These are phyloP conservation scores for Setophaga petechia DNA, from an alignment of 2,113 vertebrate species.

Conservation along the genomic window DNA sequence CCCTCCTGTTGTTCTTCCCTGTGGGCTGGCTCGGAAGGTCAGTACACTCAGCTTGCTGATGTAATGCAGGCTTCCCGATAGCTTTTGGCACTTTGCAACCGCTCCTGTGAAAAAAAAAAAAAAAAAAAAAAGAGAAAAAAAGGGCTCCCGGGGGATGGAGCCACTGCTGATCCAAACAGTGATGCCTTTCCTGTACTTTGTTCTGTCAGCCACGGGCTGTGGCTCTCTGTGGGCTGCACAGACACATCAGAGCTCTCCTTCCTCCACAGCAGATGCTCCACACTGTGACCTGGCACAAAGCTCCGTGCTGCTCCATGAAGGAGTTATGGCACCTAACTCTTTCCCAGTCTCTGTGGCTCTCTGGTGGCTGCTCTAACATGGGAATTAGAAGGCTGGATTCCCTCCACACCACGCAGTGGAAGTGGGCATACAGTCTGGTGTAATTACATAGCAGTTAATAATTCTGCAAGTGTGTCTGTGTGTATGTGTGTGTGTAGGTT, in stretches of 20 bases:
- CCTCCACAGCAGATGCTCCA: neutral
- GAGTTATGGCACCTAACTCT: neutral
- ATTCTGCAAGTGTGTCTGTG: neutral
- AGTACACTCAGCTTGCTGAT: constrained; percentile 11
- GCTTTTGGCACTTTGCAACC: constrained; percentile 10
- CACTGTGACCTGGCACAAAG: neutral
- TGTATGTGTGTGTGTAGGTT: neutral
- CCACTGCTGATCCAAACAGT: neutral
- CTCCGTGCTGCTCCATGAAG: neutral
- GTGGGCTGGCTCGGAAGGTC: constrained; percentile 43
- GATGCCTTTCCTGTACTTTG: neutral
- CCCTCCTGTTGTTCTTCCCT: constrained; percentile 59
- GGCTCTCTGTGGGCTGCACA: neutral
- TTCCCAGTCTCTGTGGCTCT: neutral
- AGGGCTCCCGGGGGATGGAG: neutral
- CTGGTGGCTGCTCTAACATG: neutral
- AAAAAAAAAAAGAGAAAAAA: too few species aligned
- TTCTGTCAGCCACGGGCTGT: neutral
- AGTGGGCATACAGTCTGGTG: neutral
- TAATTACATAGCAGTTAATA: constrained; percentile 33
- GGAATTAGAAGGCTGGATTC: neutral
- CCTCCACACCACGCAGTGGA: neutral
- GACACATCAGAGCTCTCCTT: neutral
- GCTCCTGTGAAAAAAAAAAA: neutral
- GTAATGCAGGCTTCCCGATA: constrained; percentile 15